A percentile compares a stretch with the other conserved stretches of the same genome.
Evolutionary conservation across 53 echinoderm and acorn worm genomes (phyloP).

Genomic region (Pentamera pediparva): DNA sequence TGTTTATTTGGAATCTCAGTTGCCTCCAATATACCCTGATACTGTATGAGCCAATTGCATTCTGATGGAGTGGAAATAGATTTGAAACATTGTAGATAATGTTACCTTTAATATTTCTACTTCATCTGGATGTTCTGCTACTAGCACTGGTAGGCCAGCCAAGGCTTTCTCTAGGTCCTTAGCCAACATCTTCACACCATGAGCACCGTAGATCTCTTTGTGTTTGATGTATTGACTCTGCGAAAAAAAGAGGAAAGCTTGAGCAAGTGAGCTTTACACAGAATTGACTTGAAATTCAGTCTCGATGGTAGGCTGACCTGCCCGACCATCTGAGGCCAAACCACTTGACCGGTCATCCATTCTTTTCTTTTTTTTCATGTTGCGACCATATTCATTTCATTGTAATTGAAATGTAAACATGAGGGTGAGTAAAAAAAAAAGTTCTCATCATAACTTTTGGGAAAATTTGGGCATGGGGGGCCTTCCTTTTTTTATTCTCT

Average conservation of each 20-base stretch:
- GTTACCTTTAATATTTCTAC: conserved; percentile 88
- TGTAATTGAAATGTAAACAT: background rate
- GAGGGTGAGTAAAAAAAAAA: background rate
- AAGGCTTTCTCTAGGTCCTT: conserved; percentile 91
- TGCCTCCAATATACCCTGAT: too few species aligned
- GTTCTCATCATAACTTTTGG: background rate
- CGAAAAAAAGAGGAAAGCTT: background rate
- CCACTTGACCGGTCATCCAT: too few species aligned
- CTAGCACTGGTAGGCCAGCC: conserved; percentile 82
- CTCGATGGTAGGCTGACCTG: too few species aligned
- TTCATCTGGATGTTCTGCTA: conserved; percentile 83
- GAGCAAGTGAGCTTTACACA: too few species aligned
- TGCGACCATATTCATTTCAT: too few species aligned
- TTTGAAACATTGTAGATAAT: background rate
- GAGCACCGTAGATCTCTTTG: conserved; percentile 83
- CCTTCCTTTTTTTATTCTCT: too few species aligned
- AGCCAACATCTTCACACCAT: conserved; percentile 85
- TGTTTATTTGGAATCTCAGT: too few species aligned
- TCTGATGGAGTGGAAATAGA: background rate
- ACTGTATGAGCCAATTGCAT: too few species aligned
- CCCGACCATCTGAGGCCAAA: too few species aligned
- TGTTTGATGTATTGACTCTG: conserved; percentile 88
- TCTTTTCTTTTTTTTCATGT: too few species aligned
- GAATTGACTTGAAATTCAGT: too few species aligned
- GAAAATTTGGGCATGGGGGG: too few species aligned